Evolutionary conservation across 92 coral and sea anemone genomes (phyloP).

Genomic region (Bergia sp.): DNA sequence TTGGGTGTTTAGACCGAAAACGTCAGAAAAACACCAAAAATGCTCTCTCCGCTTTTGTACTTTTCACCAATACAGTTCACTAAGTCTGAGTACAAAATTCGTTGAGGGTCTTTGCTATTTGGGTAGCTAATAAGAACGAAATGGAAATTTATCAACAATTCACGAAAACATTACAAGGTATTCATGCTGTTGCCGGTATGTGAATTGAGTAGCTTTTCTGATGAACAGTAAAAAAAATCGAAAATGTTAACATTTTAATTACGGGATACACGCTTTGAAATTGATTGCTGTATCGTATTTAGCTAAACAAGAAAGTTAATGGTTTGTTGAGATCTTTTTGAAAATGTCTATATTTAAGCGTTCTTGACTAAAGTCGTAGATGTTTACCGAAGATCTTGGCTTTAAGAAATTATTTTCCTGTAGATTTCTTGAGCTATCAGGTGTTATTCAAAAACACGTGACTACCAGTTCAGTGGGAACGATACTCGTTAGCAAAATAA

Average conservation of each 20-base stretch:
- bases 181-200: background rate
- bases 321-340: slow-evolving; percentile 37
- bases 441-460: slow-evolving; percentile 18
- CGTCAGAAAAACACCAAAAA: background rate
- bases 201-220: background rate
- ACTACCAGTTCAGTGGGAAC: background rate
- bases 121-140: background rate
- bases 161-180: slow-evolving; percentile 14
- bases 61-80: background rate
- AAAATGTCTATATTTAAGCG: slow-evolving; percentile 48
- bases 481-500: background rate
- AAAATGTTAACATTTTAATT: slow-evolving; percentile 55
- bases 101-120: background rate
- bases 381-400: slow-evolving; percentile 48
- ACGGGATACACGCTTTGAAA: slow-evolving; percentile 49
- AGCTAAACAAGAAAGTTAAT: slow-evolving; percentile 51
- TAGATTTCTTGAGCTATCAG: slow-evolving; percentile 36
- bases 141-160: background rate
- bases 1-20: background rate
- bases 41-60: background rate
- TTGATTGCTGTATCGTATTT: slow-evolving; percentile 49
- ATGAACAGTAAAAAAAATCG: background rate
- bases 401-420: slow-evolving; percentile 33
- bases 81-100: background rate
- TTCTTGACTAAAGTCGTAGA: slow-evolving; percentile 36